Base-by-base conservation (phyloP, 2,113 vertebrate species). In the Alectura lathami region DNA sequence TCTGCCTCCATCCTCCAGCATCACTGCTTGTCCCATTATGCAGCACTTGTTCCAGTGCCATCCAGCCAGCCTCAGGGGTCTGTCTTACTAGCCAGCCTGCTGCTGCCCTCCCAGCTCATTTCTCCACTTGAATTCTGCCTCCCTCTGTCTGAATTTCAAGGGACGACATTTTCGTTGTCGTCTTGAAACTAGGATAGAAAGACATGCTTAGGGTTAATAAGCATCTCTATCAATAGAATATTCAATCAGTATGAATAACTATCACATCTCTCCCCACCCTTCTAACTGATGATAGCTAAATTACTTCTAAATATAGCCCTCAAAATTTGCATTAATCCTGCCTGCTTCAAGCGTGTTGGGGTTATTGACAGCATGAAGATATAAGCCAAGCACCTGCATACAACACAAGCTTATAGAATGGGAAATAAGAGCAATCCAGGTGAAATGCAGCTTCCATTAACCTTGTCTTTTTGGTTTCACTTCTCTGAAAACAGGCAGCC, bases 271-370 rank as follows among this genome's bases (percentile, higher is more conserved):
- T 97, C 97, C 95, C 97, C 97, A 97, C 96, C 96, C 86, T 97
- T 96, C 97, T 98, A 94, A 98, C 97, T 98, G 97, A 98, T 98
- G 97, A 98, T 97, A 97, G 97, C 97, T 97, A 98, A 98, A 98
- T 98, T 98, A 98, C 93, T 97, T 97, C 98, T 98, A 98, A 98
- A 98, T 98, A 98, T 98, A 98, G 95, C 94, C 81, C 86, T 93
- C 88, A 88, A 96, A 95, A 98, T 98, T 97, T 98, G 97, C 97
- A 98, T 98, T 98, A 97, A 98, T 97, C 97, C 98, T 97, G 96
- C 92, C 97, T 98, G 97, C 97, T 94, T 97, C 97, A 85, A 97
- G 94, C 83, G 51, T 84, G 47, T 87, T 96, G 91, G 88, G 92
- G 83, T 97, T 97, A 97, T 97, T 98, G 97, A 98, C 97, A 97